Conservation (phyloP, 2,888 invertebrate species). For the Atethmia centrago region DNA sequence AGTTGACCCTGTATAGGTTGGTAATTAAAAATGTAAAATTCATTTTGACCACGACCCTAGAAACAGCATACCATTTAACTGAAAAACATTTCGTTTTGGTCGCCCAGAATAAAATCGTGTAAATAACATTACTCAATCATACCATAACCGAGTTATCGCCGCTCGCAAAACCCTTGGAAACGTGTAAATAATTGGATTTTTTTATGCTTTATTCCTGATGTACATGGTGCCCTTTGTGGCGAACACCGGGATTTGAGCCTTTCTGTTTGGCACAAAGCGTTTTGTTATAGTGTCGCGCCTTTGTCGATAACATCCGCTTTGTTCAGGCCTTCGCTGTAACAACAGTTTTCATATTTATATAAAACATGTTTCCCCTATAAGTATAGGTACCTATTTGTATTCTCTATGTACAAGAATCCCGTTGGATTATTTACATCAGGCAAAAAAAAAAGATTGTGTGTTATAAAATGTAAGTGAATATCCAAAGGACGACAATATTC, state of each 20-base stretch:
- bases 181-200: constrained; percentile 39
- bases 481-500: constrained; percentile 24
- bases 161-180: constrained; percentile 9
- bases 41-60: not conserved
- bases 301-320: constrained; percentile 21
- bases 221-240: constrained; percentile 36
- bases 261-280: constrained; percentile 22
- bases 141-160: constrained; percentile 29
- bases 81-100: not conserved
- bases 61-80: constrained; percentile 2
- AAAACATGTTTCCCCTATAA: not conserved
- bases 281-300: constrained; percentile 25
- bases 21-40: not conserved
- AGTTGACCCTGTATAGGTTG: too few relatives aligned
- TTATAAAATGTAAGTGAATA: constrained; percentile 54
- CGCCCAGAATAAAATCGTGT: constrained; percentile 3
- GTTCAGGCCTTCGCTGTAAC: not conserved
- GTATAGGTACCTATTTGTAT: not conserved
- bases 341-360: constrained; percentile 18
- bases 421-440: constrained; percentile 31
- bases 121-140: constrained; percentile 29
- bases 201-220: constrained; percentile 36
- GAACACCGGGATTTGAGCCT: constrained; percentile 14
- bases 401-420: constrained; percentile 37
- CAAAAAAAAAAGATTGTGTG: constrained; percentile 36